Base-by-base conservation (phyloP, 2,888 invertebrate species). In the Chironomus tentans region DNA sequence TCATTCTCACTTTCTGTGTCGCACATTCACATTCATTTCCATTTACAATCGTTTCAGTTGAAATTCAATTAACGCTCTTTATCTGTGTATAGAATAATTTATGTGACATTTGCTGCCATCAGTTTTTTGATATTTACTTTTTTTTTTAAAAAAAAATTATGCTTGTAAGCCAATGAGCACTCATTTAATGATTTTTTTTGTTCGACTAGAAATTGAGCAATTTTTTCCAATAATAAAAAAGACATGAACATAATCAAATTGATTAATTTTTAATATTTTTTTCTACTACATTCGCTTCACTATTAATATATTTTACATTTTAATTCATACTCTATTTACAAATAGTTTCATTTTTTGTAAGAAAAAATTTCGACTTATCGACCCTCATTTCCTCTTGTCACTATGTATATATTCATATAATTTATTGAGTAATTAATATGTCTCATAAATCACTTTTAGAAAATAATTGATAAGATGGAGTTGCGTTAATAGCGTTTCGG, bases 401-500 rank as follows among this genome's bases (percentile, higher is more conserved):
- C 38, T 38, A 38, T 38, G 38, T 38, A 38, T 38, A 38, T 38
- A 38, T 38, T 38, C 38, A 38, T 38, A 38, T 38, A 10, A 38
- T 18, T 56, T 56, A 56, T 56, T 56, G 18, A 56, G 56, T 56
- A 56, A 56, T 56, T 24, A 68, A 68, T 38, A 46, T 70, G 46
- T 70, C 70, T 21, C 38, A 70, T 70, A 47, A 70, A 70, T 70
- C 70, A 70, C 70, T 47, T 70, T 38, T 46, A 10, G 24, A 18
- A 47, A 46, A 70, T 10, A 70, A 68, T 68, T 70, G 70, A 70
- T 70, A 70, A 70, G 70, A 70, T 18, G 70, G 2, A 18, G 10
- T 18, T 47, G 15, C 56, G 18, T 56, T 15, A 15, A 56, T 56
- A 38, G 56, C 56, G 15, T 56, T 15, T 56, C 18, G 18, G 15